phyloP scores from a whole-genome alignment of 2,888 invertebrate genomes.

The Xiphydria camelus region DNA sequence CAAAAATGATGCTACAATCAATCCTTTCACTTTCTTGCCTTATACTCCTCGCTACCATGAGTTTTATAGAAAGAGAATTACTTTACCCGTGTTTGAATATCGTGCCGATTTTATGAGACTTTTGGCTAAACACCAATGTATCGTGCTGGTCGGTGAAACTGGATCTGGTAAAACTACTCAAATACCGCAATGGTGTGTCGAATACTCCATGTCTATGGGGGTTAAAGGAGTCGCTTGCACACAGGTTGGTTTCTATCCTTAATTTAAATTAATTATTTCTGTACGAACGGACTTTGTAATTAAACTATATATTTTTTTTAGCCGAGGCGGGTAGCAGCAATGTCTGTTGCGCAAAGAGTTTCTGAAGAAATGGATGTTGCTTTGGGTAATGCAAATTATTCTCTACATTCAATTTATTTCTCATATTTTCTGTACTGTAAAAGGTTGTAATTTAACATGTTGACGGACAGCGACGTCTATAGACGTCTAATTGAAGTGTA shows the following conservation, averaged over 20 bases:
- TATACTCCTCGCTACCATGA: conserved; percentile 90
- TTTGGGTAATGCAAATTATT: too few relatives aligned
- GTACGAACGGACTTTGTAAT: neutral
- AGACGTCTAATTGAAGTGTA: too few relatives aligned
- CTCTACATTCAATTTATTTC: neutral
- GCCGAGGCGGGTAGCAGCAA: conserved; percentile 96
- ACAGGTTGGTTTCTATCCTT: conserved; percentile 58
- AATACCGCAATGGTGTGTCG: conserved; percentile 96
- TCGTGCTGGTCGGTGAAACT: conserved; percentile 97
- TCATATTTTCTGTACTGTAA: neutral
- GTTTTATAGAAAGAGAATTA: conserved; percentile 83
- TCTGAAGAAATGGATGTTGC: conserved; percentile 99
- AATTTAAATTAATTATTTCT: conserved; percentile 1
- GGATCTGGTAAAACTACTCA: conserved; percentile 99
- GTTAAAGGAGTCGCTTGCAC: conserved; percentile 92
- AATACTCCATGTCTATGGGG: conserved; percentile 69
- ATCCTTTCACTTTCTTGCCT: conserved; percentile 80
- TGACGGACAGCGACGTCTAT: too few relatives aligned
- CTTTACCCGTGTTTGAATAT: conserved; percentile 97
- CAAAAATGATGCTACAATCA: conserved; percentile 61
- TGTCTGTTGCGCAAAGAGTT: conserved; percentile 98
- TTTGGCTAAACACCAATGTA: conserved; percentile 89
- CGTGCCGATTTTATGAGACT: conserved; percentile 93
- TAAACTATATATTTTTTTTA: conserved; percentile 7
- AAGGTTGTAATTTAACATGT: too few relatives aligned